A percentile compares a stretch with the other conserved stretches of the same genome.
Evolutionary conservation across 2,797 vertebrate genomes (phyloP).

Genomic region (Triplophysa yarkandensis): DNA sequence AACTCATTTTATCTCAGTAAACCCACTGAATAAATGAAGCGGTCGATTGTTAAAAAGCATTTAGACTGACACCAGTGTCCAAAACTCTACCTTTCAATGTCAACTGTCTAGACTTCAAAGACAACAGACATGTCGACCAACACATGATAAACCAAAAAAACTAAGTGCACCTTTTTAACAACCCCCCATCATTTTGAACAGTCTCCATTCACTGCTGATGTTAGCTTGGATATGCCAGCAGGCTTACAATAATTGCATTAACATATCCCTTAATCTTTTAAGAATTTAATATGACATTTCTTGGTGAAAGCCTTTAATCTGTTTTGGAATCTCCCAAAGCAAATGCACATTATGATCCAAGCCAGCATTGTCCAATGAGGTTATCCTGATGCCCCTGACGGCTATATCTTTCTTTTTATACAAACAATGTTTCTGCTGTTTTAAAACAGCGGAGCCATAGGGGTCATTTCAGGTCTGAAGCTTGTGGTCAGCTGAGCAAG

Average conservation of each 20-base stretch:
- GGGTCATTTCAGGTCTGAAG: constrained; percentile 31
- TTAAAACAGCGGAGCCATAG: constrained; percentile 8
- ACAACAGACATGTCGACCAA: background rate
- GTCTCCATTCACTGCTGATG: background rate
- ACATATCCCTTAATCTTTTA: constrained; percentile 38
- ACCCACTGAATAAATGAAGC: too few relatives aligned
- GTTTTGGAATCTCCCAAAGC: constrained; percentile 23
- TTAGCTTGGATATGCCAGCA: constrained; percentile 11
- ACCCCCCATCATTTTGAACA: background rate
- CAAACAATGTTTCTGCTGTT: background rate
- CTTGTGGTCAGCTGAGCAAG: too few relatives aligned
- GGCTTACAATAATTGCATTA: constrained; percentile 31
- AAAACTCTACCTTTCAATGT: background rate
- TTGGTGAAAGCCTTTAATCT: constrained; percentile 36
- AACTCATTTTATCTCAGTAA: too few relatives aligned
- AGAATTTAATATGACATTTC: constrained; percentile 30
- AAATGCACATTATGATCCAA: constrained; percentile 23
- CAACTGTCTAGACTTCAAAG: background rate
- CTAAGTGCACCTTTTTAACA: background rate
- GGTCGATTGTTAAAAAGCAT: too few relatives aligned
- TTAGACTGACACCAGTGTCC: too few relatives aligned
- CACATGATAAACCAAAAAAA: background rate
- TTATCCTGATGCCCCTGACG: background rate
- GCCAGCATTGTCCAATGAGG: constrained; percentile 1
- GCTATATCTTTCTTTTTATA: background rate